A percentile compares a stretch with the other conserved stretches of the same genome.
Conservation (phyloP, 2,888 invertebrate species). For the Meteorus colon region DNA sequence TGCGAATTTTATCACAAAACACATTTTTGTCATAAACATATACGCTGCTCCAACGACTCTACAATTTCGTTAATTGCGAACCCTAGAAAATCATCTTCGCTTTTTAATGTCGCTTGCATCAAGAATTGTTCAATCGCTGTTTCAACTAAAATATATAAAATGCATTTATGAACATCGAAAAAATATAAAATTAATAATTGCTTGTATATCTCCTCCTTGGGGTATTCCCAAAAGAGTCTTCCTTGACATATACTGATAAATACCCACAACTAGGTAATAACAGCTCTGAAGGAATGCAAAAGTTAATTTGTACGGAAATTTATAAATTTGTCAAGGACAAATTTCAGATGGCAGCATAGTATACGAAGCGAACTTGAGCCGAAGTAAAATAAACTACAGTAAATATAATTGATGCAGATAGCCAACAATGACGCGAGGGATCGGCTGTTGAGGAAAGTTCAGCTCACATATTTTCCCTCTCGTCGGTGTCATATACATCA, state of each 20-base stretch:
- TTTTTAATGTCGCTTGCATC: no score
- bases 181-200: slow-evolving; percentile 7
- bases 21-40: no score
- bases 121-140: no score
- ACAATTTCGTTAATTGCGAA: no score
- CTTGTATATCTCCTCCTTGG: not conserved
- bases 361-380: not conserved
- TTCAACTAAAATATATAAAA: no score
- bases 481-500: not conserved
- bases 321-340: slow-evolving; percentile 41
- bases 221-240: not conserved
- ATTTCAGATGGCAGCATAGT: slow-evolving; percentile 45
- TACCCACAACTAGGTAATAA: slow-evolving; percentile 10
- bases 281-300: not conserved
- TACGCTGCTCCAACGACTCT: no score
- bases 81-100: no score
- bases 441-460: not conserved
- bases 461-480: not conserved
- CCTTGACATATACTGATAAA: slow-evolving; percentile 28
- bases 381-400: not conserved
- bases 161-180: not conserved
- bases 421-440: not conserved
- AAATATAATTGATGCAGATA: not conserved
- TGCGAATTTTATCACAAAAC: not conserved
- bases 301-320: not conserved